Percentiles rank a stretch among this genome's conserved stretches.
Evolutionary conservation across 2,113 vertebrate genomes (phyloP).

Genomic region (Ondatra zibethicus): DNA sequence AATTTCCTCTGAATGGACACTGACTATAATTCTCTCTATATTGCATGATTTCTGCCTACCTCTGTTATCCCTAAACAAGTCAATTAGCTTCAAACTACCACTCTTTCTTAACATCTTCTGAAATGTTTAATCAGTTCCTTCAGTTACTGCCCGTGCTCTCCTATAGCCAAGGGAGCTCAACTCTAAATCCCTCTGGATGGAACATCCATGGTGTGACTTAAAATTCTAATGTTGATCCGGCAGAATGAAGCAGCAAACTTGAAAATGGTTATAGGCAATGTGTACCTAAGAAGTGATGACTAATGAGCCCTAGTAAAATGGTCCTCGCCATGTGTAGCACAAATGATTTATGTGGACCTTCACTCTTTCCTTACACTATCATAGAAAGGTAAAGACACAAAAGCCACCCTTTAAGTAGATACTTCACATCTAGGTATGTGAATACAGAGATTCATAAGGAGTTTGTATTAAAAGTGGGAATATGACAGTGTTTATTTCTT

Average conservation of each 20-base stretch:
- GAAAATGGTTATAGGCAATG: not conserved
- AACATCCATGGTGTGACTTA: not conserved
- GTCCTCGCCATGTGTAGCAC: not conserved
- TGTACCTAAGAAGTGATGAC: not conserved
- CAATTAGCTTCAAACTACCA: not conserved
- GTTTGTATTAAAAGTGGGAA: not conserved
- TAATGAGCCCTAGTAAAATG: not conserved
- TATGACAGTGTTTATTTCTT: not conserved
- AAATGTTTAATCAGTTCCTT: not conserved
- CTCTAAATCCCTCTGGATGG: not conserved
- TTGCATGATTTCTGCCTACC: not conserved
- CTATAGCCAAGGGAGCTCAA: not conserved
- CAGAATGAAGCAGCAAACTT: not conserved
- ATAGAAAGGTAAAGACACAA: fast-evolving
- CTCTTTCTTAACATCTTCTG: not conserved
- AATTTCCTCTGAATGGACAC: not conserved
- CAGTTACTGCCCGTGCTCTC: not conserved
- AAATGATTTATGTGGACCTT: not conserved
- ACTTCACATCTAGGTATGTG: not conserved
- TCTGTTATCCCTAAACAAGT: not conserved
- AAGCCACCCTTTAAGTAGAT: not conserved
- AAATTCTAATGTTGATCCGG: not conserved
- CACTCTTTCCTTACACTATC: not conserved
- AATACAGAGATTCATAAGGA: not conserved
- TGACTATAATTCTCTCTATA: not conserved